Evolutionary conservation across 2,797 vertebrate species (phyloP).

Genomic region (Galagoides demidoff): DNA sequence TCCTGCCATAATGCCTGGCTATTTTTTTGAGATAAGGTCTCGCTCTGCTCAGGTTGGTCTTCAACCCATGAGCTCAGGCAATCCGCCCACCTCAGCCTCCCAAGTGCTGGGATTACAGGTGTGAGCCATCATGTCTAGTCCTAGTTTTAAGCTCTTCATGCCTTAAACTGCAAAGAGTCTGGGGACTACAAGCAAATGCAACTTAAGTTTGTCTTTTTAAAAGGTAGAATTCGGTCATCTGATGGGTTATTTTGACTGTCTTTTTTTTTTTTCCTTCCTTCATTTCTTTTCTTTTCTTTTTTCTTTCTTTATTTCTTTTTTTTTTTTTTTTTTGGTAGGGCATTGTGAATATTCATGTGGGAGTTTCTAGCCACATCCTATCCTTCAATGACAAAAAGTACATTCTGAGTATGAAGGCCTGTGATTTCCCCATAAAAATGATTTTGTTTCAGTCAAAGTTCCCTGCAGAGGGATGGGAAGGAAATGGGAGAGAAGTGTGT

Average conservation of each 20-base stretch:
- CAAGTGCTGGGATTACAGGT: no score
- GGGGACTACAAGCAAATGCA: not conserved
- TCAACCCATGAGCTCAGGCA: no score
- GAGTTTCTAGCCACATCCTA: not conserved
- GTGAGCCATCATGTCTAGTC: no score
- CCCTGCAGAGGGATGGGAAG: not conserved
- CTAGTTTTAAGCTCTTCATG: not conserved
- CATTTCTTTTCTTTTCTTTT: not conserved
- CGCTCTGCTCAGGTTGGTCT: no score
- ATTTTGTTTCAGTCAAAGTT: not conserved
- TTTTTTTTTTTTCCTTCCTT: not conserved
- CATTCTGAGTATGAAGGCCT: not conserved
- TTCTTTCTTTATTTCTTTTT: not conserved
- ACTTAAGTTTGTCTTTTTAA: not conserved
- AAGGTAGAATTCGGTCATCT: not conserved
- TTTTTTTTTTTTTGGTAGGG: fast-evolving
- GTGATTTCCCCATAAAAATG: not conserved
- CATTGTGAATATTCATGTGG: not conserved
- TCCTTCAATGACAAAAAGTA: not conserved
- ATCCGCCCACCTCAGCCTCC: no score
- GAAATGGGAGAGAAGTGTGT: not conserved
- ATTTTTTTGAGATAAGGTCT: no score
- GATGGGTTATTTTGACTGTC: not conserved
- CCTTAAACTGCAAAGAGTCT: not conserved
- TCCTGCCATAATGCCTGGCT: no score